Evolutionary conservation across 2,113 vertebrate species (phyloP).

Genomic region (Anhinga rufa): DNA sequence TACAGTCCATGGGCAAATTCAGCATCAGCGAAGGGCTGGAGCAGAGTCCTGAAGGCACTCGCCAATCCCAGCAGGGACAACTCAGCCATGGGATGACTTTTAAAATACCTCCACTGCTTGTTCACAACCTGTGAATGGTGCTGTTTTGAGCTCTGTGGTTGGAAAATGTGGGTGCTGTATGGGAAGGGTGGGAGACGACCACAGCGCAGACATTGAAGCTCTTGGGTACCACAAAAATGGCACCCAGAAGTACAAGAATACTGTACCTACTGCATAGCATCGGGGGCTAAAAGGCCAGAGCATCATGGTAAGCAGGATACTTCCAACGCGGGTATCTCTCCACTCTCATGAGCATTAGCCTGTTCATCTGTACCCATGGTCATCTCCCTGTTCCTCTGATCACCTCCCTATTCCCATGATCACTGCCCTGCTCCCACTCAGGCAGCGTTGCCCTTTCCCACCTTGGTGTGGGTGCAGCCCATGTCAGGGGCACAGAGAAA

Average conservation of each 20-base stretch:
- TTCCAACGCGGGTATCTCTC: not conserved
- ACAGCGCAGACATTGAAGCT: not conserved
- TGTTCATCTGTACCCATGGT: not conserved
- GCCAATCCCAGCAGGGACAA: not conserved
- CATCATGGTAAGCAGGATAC: not conserved
- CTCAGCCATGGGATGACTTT: not conserved
- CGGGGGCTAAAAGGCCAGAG: not conserved
- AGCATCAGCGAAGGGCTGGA: not conserved
- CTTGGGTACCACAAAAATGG: not conserved
- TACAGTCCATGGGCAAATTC: not conserved
- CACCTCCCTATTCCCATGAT: not conserved
- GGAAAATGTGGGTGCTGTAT: not conserved
- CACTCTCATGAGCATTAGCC: not conserved
- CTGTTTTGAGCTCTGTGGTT: not conserved
- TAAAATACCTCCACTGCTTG: not conserved
- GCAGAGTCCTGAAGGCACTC: not conserved
- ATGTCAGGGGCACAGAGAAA: not conserved
- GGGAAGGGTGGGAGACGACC: not conserved
- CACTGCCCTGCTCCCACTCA: not conserved
- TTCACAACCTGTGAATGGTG: not conserved
- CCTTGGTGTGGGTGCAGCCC: not conserved
- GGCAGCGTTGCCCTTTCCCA: not conserved
- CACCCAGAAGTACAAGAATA: not conserved
- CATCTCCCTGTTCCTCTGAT: not conserved
- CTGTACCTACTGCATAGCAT: accelerated